phyloP scores from a whole-genome alignment of 2,113 vertebrate genomes.

The Callipepla squamata region DNA sequence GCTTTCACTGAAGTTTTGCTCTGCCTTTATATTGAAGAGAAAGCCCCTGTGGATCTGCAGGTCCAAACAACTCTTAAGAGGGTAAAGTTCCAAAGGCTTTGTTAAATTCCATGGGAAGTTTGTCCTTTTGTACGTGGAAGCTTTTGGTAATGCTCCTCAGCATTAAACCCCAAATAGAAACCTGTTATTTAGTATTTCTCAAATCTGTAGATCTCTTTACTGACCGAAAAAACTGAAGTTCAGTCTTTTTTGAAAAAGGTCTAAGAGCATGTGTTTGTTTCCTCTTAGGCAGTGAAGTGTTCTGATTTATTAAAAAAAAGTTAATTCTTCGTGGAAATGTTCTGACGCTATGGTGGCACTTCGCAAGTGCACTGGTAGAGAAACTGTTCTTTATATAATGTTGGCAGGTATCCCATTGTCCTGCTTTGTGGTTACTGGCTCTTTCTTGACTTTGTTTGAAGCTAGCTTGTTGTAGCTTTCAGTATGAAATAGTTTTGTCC shows the following conservation, averaged over 20 bases:
- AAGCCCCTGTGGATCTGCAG: background rate
- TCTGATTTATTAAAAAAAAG: background rate
- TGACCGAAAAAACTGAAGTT: background rate
- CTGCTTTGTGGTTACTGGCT: rapidly evolving
- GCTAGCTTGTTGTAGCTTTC: background rate
- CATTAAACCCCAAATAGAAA: background rate
- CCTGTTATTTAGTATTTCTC: background rate
- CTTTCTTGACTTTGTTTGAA: background rate
- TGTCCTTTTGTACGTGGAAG: background rate
- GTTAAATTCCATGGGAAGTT: background rate
- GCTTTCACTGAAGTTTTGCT: background rate
- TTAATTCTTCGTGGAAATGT: background rate
- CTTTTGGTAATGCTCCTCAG: background rate
- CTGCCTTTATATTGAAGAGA: background rate
- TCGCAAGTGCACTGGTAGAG: background rate
- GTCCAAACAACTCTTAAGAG: background rate
- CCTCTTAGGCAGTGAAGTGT: background rate
- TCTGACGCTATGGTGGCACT: background rate
- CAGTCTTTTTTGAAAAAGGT: background rate
- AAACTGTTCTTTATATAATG: background rate
- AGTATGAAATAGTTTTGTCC: background rate
- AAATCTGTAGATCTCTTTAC: background rate
- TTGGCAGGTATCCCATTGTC: background rate
- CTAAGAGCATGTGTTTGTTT: background rate
- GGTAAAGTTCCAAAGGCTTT: background rate